These are phyloP conservation scores for Cossypha niveicapilla DNA, from an alignment of 2,797 vertebrate genomes.

Conservation along the genomic window DNA sequence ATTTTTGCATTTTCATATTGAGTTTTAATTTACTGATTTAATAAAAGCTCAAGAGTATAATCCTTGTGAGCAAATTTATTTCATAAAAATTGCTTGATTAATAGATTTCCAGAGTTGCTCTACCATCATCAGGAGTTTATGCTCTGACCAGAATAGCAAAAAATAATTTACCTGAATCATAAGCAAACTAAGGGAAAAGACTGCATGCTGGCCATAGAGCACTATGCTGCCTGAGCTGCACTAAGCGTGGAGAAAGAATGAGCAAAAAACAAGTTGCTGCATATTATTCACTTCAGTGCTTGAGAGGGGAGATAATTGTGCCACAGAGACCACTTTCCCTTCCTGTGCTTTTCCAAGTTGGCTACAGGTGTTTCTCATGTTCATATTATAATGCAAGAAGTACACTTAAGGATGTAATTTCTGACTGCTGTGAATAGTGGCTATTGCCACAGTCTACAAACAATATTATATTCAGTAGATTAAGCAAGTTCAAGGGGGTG, in stretches of 20 bases:
- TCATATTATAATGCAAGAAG: not conserved
- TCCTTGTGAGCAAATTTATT: conserved; percentile 50
- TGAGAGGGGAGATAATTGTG: not conserved
- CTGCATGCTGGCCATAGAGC: not conserved
- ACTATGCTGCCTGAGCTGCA: not conserved
- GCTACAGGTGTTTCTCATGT: not conserved
- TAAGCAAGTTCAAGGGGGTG: not conserved
- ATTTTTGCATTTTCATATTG: conserved; percentile 47
- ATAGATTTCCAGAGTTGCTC: not conserved
- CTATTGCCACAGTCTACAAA: not conserved
- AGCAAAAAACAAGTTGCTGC: not conserved
- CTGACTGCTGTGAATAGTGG: not conserved
- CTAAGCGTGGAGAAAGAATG: not conserved
- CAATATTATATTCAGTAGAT: not conserved
- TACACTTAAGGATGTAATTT: not conserved
- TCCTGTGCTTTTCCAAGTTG: not conserved
- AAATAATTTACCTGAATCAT: not conserved
- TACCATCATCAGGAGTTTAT: not conserved
- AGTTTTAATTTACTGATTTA: conserved; percentile 59
- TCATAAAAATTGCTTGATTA: not conserved
- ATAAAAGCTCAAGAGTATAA: conserved; percentile 60
- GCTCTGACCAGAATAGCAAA: not conserved
- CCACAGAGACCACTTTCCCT: not conserved
- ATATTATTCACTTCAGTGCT: not conserved
- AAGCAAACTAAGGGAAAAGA: not conserved